Evolutionary conservation across 2,888 invertebrate species (phyloP).

Genomic region (Phaedon cochleariae): DNA sequence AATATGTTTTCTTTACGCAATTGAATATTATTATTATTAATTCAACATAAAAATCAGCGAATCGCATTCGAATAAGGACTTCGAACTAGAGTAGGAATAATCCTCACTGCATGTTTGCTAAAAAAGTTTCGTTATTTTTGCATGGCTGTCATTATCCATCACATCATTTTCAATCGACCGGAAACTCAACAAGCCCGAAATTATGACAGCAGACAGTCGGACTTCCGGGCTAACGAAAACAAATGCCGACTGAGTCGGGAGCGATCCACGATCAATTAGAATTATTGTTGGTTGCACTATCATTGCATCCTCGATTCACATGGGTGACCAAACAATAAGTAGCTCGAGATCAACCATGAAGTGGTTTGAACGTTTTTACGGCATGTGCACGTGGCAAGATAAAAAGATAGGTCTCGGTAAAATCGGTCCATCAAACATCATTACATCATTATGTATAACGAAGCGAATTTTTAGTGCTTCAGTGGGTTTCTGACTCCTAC

Average conservation of each 20-base stretch:
- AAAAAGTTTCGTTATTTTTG: too few relatives aligned
- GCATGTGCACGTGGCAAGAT: not conserved
- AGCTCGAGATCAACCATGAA: constrained; percentile 8
- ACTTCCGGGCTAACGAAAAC: constrained; percentile 27
- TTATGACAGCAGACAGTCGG: constrained; percentile 15
- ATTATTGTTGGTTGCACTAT: constrained; percentile 31
- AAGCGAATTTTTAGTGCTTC: not conserved
- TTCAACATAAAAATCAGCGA: too few relatives aligned
- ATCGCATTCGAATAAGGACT: too few relatives aligned
- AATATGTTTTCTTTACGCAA: too few relatives aligned
- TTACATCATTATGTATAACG: not conserved
- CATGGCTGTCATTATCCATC: constrained; percentile 4
- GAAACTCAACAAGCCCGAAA: constrained; percentile 51
- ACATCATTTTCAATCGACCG: constrained; percentile 36
- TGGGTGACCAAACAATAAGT: constrained; percentile 5
- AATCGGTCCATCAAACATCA: not conserved
- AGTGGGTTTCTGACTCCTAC: not conserved
- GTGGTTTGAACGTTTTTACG: not conserved
- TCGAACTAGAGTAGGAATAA: too few relatives aligned
- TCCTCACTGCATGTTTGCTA: too few relatives aligned
- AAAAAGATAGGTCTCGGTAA: not conserved
- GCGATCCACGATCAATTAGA: constrained; percentile 22
- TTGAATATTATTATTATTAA: too few relatives aligned
- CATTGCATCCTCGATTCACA: constrained; percentile 22
- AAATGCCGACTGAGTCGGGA: constrained; percentile 5